Base-by-base conservation (phyloP, 2,888 invertebrate species). In the Trimorus sp. region DNA sequence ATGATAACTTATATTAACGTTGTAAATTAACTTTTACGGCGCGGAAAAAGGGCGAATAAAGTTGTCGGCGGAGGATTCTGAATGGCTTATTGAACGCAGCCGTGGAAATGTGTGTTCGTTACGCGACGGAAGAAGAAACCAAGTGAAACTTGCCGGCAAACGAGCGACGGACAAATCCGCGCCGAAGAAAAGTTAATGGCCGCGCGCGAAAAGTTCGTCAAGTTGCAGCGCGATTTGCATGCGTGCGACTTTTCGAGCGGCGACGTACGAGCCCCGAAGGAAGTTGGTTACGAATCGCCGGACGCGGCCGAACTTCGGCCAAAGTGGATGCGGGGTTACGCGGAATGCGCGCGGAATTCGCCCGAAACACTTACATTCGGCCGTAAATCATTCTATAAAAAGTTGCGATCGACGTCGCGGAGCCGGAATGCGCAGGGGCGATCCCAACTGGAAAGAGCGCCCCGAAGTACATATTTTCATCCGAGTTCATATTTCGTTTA, bases 141-240 rank as follows among this genome's bases (percentile, higher is more conserved):
- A 68, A 63, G 69, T 63, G 63, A 79, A 79, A 73, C 49, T 79
- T 65, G 38, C 15, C 48, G 66, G 48, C 51, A 77, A 77, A 77
- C 63, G 45, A 12, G 36, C n/a, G 15, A 51, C 40, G 53, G 54
- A 63, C 15, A 15, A 56, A 56, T 63, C 48, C 14, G 74, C 48
- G 6, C 16, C 26, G 58, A 16, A 26, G 26, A 38, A 58, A 74
- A 49, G 56, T 48, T 58, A 74, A 74, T 49, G 58, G n/a, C 51
- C 1, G 40, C 59, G 70, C 1, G 40, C 59, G 70, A 66, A 73
- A 68, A 66, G 65, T 78, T 66, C n/a, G 51, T 16, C 36, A 68
- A 48, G 65, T 59, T 65, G 53, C 16, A n/a, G 48, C 48, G 49
- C 12, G 26, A 71, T 71, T 48, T 78, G 66, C 71, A 60, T 60